A percentile compares a stretch with the other conserved stretches of the same genome.
phyloP scores from a whole-genome alignment of 2,797 vertebrate genomes.

The Syngnathus acus region DNA sequence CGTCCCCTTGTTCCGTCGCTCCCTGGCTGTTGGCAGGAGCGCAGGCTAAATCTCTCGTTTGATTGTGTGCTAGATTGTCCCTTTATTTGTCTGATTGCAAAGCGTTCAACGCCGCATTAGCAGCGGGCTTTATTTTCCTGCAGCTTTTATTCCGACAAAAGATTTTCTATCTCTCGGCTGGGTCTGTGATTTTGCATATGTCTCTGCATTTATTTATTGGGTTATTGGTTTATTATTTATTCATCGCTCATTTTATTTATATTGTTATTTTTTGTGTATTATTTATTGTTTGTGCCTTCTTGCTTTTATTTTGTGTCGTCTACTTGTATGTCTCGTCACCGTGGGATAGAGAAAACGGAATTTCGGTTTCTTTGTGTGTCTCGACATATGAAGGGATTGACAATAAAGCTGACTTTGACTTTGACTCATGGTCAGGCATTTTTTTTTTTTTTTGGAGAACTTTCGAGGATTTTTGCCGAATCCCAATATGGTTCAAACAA shows the following conservation, averaged over 20 bases:
- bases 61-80: constrained; percentile 75
- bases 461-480: neutral
- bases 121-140: constrained; percentile 54
- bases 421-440: constrained; percentile 9
- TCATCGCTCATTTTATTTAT: too few species aligned
- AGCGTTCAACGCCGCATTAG: constrained; percentile 68
- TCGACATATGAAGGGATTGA: too few species aligned
- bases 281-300: too few species aligned
- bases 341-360: too few species aligned
- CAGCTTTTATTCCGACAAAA: constrained; percentile 39
- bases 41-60: constrained; percentile 72
- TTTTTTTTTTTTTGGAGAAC: constrained; percentile 8
- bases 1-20: constrained; percentile 70
- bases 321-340: too few species aligned
- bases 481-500: neutral
- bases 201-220: constrained; percentile 37
- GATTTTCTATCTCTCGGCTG: constrained; percentile 36
- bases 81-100: constrained; percentile 77
- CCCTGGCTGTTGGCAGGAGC: constrained; percentile 70
- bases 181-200: constrained; percentile 32
- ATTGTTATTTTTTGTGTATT: too few species aligned
- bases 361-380: too few species aligned
- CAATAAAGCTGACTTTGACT: too few species aligned
- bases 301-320: too few species aligned
- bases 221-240: too few species aligned